Evolutionary conservation across 2,113 vertebrate species (phyloP), one percentile per base, ranked within the genome.

Genomic region (Colistium nudipinnis): DNA sequence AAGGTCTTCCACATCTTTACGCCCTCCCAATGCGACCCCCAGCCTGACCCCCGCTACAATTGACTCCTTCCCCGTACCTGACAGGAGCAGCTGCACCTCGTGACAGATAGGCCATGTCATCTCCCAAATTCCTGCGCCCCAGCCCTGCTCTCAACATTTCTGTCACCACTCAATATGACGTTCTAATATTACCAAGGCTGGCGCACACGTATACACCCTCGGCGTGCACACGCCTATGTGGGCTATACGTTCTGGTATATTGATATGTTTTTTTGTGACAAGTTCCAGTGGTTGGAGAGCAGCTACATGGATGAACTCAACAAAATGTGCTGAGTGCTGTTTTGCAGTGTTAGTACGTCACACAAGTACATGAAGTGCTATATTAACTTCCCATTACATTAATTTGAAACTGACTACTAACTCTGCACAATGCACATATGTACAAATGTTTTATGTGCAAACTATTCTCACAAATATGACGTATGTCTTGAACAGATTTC

Each of bases 101-200:
- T 90, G 88, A 90, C 87, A 77, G 83, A 90, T 80, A 54, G 86
- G 78, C 81, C 60, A 74, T 90, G 91, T 91, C 91, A 87, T 89
- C 85, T 90, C 80, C 79, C 74, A 70, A 80, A 88, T 92, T 90
- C 88, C 85, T 81, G 51, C 64, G 83, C 73, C 7, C 60, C 76
- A 85, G 75, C 79, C 62, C 81, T 79, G 82, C 90, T 89, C 91
- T 92, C 88, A 89, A 82, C 91, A 86, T 91, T 90, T 92, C 91
- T 92, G 90, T 93, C 91, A 93, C 60, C 91, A 88, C 91, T 92
- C 87, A 90, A 85, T 82, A 87, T 91, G 92, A 92, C 75, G 70
- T 81, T 91, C 91, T 92, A 91, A 93, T 93, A 92, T 93, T 92
- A 92, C 76, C 84, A 57, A 71, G 66, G 72, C 47, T 48, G 66